These are phyloP conservation scores for Sinosuthora webbiana DNA, from an alignment of 2,113 vertebrate genomes.

Conservation along the genomic window DNA sequence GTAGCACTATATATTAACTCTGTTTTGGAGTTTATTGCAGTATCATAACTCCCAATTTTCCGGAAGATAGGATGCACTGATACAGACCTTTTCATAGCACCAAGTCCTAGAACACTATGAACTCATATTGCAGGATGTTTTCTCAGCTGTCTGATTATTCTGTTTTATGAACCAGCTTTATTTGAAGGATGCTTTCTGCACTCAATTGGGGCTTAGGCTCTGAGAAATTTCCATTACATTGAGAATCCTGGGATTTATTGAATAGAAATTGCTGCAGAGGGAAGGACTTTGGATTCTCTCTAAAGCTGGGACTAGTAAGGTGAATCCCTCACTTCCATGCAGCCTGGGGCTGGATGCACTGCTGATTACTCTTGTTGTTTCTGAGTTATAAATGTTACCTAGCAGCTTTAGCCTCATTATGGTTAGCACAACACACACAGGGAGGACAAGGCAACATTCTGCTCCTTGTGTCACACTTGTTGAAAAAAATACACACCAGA, in stretches of 20 bases:
- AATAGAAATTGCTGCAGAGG: neutral
- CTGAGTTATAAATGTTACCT: neutral
- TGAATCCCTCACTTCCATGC: neutral
- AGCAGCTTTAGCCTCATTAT: neutral
- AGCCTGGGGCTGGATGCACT: neutral
- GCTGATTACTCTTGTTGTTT: neutral
- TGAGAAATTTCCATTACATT: neutral
- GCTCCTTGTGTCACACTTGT: neutral
- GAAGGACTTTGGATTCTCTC: neutral
- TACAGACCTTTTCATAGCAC: neutral
- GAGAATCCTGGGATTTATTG: neutral
- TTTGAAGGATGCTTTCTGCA: neutral
- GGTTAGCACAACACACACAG: neutral
- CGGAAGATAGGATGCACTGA: neutral
- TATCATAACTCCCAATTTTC: neutral
- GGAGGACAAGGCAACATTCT: neutral
- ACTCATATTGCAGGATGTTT: neutral
- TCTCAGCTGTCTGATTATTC: conserved; percentile 6
- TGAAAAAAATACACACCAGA: neutral
- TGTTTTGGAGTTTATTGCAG: neutral
- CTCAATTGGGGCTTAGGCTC: neutral
- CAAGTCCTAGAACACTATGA: neutral
- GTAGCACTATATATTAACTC: neutral
- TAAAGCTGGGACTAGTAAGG: neutral
- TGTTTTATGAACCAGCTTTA: neutral